A percentile compares a stretch with the other conserved stretches of the same genome.
Evolutionary conservation across 1,140 invertebrate genomes (phyloP).

Genomic region (Macrocentrus cingulum): DNA sequence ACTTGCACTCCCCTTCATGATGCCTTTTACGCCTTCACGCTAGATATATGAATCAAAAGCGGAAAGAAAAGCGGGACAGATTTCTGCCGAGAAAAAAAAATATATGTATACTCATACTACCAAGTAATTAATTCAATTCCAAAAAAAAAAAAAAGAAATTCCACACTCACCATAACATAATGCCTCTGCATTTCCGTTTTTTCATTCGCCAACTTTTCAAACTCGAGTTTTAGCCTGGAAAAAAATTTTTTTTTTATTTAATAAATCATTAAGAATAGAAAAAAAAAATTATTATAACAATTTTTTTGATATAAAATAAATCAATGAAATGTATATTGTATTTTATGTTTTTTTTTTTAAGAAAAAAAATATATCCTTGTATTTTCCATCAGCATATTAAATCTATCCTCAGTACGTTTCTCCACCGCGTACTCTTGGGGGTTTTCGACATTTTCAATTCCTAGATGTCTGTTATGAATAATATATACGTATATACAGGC

Average conservation of each 20-base stretch:
- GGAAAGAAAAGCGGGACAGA: no score
- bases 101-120: neutral
- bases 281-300: conserved; percentile 1
- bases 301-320: no score
- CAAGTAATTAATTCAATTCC: neutral
- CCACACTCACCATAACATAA: conserved; percentile 88
- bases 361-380: no score
- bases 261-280: neutral
- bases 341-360: no score
- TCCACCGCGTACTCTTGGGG: conserved; percentile 28
- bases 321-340: no score
- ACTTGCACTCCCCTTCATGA: no score
- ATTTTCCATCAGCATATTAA: neutral
- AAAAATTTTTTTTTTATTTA: conserved; percentile 14
- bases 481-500: conserved; percentile 22
- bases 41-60: no score
- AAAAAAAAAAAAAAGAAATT: no score
- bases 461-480: no score
- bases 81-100: neutral
- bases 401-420: neutral
- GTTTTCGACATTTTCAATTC: conserved; percentile 37
- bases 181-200: conserved; percentile 98
- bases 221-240: conserved; percentile 80
- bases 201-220: conserved; percentile 92
- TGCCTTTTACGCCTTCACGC: no score